Base-by-base conservation (phyloP, 1,140 invertebrate species). In the Trichomalopsis sarcophagae region DNA sequence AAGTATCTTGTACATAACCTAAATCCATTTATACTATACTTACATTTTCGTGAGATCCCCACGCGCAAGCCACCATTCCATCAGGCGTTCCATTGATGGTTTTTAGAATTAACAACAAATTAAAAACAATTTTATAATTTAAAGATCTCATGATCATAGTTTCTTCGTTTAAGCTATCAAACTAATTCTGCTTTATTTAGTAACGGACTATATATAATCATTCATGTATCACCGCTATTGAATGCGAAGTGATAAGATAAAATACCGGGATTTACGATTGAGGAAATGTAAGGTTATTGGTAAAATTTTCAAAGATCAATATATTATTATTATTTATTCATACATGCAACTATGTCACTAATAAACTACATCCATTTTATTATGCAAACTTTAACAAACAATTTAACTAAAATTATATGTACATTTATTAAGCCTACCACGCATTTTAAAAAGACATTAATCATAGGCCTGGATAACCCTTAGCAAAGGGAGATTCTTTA, bases 201-300 rank as follows among this genome's bases (percentile, higher is more conserved):
- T 33, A 74, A 21, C 7, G 6, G n/a, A 76, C 74, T 50, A 27
- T 76, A 47, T 40, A 50, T 50, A 27, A 11, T 50, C 40, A 50
- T 76, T n/a, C n/a, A 33, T 36, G 14, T 33, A 75, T 40, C 10
- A 62, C 62, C 23, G 17, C 40, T 21, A 78, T 33, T 50, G 23
- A 66, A 62, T 30, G 14, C 17, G 11, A 40, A 71, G n/a, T 17
- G 79, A 81, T 81, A 81, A 81, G 79, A 81, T 81, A 69, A 71
- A 69, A 44, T 69, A 23, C 14, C n/a, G 23, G 44, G 9, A 40
- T 14, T 75, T 7, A 44, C 21, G 2, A 9, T 44, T 75, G 2
- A 36, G 36, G 27, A 30, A 66, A n/a, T 23, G 6, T 69, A 1
- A 71, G 69, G 14, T 50, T 50, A 11, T 50, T 50, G 47, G 9